Percentiles rank a stretch among this genome's conserved stretches.
Evolutionary conservation across 2,113 vertebrate species (phyloP).

Genomic region (Galbula dea): DNA sequence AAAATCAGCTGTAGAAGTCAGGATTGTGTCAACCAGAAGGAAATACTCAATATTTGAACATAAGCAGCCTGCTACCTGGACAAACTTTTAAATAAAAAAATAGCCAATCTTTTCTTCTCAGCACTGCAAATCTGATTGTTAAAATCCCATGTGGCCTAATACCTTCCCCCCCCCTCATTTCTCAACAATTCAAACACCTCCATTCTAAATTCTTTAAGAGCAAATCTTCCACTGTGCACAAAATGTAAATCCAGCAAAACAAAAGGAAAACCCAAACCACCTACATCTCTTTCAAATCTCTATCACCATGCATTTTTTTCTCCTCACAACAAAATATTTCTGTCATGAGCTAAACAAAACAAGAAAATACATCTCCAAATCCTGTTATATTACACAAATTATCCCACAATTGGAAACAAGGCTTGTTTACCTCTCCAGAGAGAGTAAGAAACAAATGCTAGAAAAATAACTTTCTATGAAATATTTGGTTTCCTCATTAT

Average conservation of each 20-base stretch:
- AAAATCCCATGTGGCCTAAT: background rate
- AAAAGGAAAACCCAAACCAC: background rate
- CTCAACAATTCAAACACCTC: background rate
- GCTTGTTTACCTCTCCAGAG: slow-evolving; percentile 5
- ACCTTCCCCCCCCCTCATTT: background rate
- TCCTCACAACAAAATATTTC: background rate
- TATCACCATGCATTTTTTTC: background rate
- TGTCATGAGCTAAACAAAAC: slow-evolving; percentile 20
- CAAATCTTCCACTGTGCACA: background rate
- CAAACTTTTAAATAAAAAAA: background rate
- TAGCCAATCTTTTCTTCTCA: slow-evolving; percentile 8
- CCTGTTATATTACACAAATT: slow-evolving; percentile 44
- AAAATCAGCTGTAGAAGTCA: background rate
- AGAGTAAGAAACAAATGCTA: slow-evolving; percentile 43
- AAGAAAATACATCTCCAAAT: slow-evolving; percentile 40
- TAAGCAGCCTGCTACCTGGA: background rate
- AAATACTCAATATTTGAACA: background rate
- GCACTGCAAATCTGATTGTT: background rate
- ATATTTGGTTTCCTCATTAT: slow-evolving; percentile 22
- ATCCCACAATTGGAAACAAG: slow-evolving; percentile 41
- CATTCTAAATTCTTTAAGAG: slow-evolving; percentile 10
- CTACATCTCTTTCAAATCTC: background rate
- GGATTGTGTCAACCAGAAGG: background rate
- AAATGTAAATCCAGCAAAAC: slow-evolving; percentile 35
- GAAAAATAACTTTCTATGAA: slow-evolving; percentile 47